phyloP scores from a whole-genome alignment of 2,888 invertebrate species.

The Drosophila aldrichi region DNA sequence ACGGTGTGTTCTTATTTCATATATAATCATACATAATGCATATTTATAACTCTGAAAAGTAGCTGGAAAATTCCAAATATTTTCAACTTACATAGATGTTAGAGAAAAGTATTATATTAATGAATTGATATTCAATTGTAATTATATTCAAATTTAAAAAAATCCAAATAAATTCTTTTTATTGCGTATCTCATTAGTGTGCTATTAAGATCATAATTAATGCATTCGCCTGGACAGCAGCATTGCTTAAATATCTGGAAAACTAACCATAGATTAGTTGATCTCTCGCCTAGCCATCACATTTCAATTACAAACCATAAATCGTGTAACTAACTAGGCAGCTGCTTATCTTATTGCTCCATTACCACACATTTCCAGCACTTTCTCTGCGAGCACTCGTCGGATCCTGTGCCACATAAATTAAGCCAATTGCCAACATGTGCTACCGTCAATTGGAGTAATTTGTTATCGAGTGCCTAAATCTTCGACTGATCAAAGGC shows the following conservation, averaged over 20 bases:
- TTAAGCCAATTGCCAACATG: conserved; percentile 41
- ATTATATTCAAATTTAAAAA: background rate
- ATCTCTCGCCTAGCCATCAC: conserved; percentile 45
- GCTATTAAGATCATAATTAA: conserved; percentile 23
- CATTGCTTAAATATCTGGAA: conserved; percentile 11
- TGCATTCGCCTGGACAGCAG: conserved; percentile 13
- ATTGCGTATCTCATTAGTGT: background rate
- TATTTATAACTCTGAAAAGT: conserved; percentile 6
- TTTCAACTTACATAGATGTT: too few species aligned
- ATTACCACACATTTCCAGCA: conserved; percentile 33
- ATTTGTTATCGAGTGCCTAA: conserved; percentile 59
- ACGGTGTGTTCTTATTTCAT: conserved; percentile 23
- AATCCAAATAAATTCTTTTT: background rate
- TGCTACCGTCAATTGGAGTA: conserved; percentile 60
- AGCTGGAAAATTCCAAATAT: conserved; percentile 13
- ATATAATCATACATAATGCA: conserved; percentile 26
- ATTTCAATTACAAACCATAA: conserved; percentile 50
- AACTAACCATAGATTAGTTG: conserved; percentile 23
- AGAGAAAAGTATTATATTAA: too few species aligned
- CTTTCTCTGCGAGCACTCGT: conserved; percentile 19
- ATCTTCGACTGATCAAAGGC: conserved; percentile 54
- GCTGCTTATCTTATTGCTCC: conserved; percentile 52
- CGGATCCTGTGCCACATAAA: conserved; percentile 27
- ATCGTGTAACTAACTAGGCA: conserved; percentile 43
- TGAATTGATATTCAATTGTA: background rate